Evolutionary conservation across 1,140 invertebrate species (phyloP), one percentile per base, ranked within the genome.

Genomic region (Metopolophium dirhodum): DNA sequence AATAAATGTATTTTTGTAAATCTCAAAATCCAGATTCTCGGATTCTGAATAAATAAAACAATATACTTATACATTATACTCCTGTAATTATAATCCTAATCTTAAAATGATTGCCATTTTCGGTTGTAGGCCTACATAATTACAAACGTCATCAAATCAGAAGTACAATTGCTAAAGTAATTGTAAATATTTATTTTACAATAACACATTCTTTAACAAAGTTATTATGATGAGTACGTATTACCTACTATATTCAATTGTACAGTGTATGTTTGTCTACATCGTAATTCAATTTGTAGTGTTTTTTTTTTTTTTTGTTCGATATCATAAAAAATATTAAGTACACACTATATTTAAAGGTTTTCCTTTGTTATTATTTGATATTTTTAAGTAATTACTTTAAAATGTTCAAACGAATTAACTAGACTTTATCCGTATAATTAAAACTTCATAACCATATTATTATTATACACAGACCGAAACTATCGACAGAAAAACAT

Each of bases 401-500:
- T 11, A 37, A 85, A 45, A 85, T 22, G 37, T 85, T 11, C 7
- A 45, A 85, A 23, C 82, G 2, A 37, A 85, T 85, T 45, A 85
- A 41, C 41, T 85, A 41, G 37, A 85, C 8, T 85, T 8, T 85
- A 85, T 85, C 22, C 3, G 26, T 35, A 26, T 51, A 47, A 88
- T 51, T 88, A 88, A 88, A 88, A 88, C 47, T 88, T 88, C 45
- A 51, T 35, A 88, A 51, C 22, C 47, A n/a, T 88, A 47, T 49
- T 35, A 51, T 41, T 41, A 41, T 51, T 22, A 22, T 82, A 37
- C 7, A 83, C 37, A 37, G 7, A 37, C 26, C 54, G 54, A 35
- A 49, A 89, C 18, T 37, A 89, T 89, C 18, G n/a, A 54, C n/a
- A 89, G 30, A n/a, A 35, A 89, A 89, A 89, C 49, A 89, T 35